Base-by-base conservation (phyloP, 2,797 vertebrate genomes). In the Eupleurogrammus muticus region DNA sequence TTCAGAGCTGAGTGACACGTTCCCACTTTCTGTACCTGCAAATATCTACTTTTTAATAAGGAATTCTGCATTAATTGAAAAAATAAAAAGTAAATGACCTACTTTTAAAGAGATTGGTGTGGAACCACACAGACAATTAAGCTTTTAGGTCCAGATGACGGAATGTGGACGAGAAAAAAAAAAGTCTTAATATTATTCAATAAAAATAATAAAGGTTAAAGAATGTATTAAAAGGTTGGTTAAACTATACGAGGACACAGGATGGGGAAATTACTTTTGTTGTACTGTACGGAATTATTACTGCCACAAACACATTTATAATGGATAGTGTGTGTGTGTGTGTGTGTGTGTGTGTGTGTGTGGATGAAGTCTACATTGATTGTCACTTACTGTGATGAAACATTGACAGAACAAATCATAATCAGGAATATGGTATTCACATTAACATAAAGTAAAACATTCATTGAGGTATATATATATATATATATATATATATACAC, bases 401-500 rank as follows among this genome's bases (percentile, higher is more conserved):
- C 5, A 17, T 11, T 32, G 49, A 55, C 21, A 19, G 34, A 23
- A n/a, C 19, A 24, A 58, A 72, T 58, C 38, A 44, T 42, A 70
- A 53, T 14, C 11, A 9, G 28, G 3, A 34, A 5, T 21, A 46
- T 56, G 38, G 53, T 59, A 52, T 66, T 74, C 19, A 38, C 11
- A 75, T 73, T 63, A 62, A 50, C 76, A 81, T 58, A 16, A 64
- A n/a, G n/a, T n/a, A n/a, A n/a, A n/a, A n/a, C n/a, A n/a, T n/a
- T n/a, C n/a, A n/a, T n/a, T n/a, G n/a, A n/a, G n/a, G n/a, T n/a
- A n/a, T n/a, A n/a, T n/a, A n/a, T n/a, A n/a, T n/a, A n/a, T n/a
- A n/a, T n/a, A n/a, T n/a, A n/a, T n/a, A n/a, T n/a, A n/a, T n/a
- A n/a, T n/a, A n/a, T n/a, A n/a, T n/a, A n/a, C n/a, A n/a, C n/a